A percentile compares a stretch with the other conserved stretches of the same genome.
phyloP scores from a whole-genome alignment of 2,888 invertebrate genomes.

The Chrysolina americana region DNA sequence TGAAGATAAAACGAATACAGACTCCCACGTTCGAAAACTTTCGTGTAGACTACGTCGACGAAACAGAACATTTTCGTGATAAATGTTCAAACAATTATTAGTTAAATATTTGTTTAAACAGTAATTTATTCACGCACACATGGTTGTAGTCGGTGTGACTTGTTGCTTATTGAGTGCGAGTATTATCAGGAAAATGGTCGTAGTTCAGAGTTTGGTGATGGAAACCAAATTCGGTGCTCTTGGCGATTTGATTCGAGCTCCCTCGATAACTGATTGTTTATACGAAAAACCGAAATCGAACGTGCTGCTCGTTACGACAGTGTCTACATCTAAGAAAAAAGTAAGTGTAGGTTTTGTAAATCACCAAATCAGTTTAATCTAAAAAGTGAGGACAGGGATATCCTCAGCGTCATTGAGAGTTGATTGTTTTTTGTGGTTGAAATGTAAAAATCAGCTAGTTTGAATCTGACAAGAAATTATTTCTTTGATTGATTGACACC shows the following conservation, averaged over 20 bases:
- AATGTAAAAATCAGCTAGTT: no score
- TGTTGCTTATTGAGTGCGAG: slow-evolving; percentile 35
- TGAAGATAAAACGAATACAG: slow-evolving; percentile 4
- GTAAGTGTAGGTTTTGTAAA: slow-evolving; percentile 54
- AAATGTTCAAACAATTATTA: slow-evolving; percentile 8
- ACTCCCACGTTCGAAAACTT: slow-evolving; percentile 6
- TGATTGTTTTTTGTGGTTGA: no score
- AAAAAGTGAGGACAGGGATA: no score
- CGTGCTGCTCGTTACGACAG: slow-evolving; percentile 60
- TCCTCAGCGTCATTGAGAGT: no score
- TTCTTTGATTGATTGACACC: no score
- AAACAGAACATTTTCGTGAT: background rate
- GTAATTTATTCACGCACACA: slow-evolving; percentile 28
- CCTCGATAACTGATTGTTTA: slow-evolving; percentile 66
- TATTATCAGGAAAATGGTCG: slow-evolving; percentile 56
- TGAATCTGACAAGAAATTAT: no score
- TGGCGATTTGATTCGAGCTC: slow-evolving; percentile 49
- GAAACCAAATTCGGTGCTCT: slow-evolving; percentile 43
- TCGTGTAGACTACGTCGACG: slow-evolving; percentile 9
- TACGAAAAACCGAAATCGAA: slow-evolving; percentile 56
- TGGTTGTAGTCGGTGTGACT: slow-evolving; percentile 43
- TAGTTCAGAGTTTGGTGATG: slow-evolving; percentile 47
- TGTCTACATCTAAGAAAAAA: slow-evolving; percentile 59
- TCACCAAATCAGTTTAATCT: background rate
- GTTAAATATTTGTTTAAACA: slow-evolving; percentile 11